These are phyloP conservation scores for Sylvia atricapilla DNA, from an alignment of 2,113 vertebrate genomes.

Conservation along the genomic window DNA sequence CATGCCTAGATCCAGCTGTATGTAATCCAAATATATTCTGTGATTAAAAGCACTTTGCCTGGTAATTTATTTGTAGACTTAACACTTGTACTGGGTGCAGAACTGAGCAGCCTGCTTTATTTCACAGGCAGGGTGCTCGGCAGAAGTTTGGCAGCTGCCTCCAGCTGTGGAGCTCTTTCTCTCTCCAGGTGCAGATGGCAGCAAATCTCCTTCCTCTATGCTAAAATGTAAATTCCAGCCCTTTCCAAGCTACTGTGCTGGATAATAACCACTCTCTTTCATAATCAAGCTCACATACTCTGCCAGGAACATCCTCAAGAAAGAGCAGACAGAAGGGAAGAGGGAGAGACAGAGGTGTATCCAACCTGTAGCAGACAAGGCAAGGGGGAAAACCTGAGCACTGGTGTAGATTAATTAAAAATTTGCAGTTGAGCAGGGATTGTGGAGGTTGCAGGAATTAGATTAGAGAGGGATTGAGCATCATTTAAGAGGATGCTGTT, in stretches of 20 bases:
- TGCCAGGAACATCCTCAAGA: neutral
- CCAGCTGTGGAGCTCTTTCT: constrained; percentile 50
- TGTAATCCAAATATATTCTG: neutral
- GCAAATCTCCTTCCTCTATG: constrained; percentile 25
- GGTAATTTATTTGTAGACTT: neutral
- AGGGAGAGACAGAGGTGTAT: neutral
- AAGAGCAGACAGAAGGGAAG: neutral
- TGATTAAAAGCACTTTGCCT: neutral
- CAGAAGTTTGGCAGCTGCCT: constrained; percentile 21
- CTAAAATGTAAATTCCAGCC: constrained; percentile 17
- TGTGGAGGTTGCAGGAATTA: neutral
- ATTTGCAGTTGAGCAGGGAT: neutral
- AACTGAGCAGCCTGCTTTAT: neutral
- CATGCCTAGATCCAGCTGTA: neutral
- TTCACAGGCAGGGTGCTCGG: neutral
- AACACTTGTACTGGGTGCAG: neutral
- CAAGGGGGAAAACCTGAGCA: neutral
- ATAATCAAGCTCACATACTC: neutral
- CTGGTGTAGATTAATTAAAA: neutral
- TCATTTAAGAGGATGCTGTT: neutral
- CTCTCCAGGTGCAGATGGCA: constrained; percentile 59
- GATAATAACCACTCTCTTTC: neutral
- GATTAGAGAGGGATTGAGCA: neutral
- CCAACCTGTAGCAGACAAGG: neutral
- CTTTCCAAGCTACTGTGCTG: neutral